Percentiles rank a stretch among this genome's conserved stretches.
phyloP scores from a whole-genome alignment of 2,113 vertebrate species.

The Ammodytes dubius region DNA sequence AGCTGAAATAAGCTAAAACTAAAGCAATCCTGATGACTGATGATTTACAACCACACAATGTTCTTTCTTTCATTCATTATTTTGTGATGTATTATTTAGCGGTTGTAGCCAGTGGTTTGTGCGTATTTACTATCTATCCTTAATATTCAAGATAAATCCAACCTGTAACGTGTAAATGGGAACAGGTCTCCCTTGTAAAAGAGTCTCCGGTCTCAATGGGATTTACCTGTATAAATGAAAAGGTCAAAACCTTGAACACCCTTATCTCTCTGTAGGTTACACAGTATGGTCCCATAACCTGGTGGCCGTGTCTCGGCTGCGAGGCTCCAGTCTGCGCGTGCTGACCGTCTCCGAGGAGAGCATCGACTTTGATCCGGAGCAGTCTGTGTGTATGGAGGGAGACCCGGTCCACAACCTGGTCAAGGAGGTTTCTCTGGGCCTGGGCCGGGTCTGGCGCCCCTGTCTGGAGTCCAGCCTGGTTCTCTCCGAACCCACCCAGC shows the following conservation, averaged over 20 bases:
- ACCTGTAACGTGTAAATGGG: too few relatives aligned
- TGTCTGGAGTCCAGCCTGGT: constrained; percentile 94
- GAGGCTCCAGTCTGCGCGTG: constrained; percentile 93
- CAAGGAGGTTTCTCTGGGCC: constrained; percentile 96
- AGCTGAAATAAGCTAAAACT: background rate
- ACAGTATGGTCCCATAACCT: constrained; percentile 98
- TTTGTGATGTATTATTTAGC: background rate
- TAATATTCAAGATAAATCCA: background rate
- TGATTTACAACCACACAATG: background rate
- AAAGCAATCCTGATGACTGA: background rate
- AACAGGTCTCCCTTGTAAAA: too few relatives aligned
- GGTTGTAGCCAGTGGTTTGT: background rate
- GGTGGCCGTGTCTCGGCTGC: constrained; percentile 97
- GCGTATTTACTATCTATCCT: background rate
- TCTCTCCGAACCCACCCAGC: constrained; percentile 95
- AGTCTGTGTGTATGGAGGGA: constrained; percentile 92
- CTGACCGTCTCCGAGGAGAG: constrained; percentile 97
- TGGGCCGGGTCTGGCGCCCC: constrained; percentile 94
- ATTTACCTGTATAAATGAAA: too few relatives aligned
- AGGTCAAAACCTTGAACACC: background rate
- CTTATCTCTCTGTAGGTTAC: constrained; percentile 86
- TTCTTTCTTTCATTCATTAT: background rate
- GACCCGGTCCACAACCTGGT: constrained; percentile 96
- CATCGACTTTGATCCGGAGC: constrained; percentile 97
- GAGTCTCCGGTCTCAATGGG: too few relatives aligned